These are phyloP conservation scores for Drosophila bunnanda DNA, from an alignment of 2,888 invertebrate species.

Conservation along the genomic window DNA sequence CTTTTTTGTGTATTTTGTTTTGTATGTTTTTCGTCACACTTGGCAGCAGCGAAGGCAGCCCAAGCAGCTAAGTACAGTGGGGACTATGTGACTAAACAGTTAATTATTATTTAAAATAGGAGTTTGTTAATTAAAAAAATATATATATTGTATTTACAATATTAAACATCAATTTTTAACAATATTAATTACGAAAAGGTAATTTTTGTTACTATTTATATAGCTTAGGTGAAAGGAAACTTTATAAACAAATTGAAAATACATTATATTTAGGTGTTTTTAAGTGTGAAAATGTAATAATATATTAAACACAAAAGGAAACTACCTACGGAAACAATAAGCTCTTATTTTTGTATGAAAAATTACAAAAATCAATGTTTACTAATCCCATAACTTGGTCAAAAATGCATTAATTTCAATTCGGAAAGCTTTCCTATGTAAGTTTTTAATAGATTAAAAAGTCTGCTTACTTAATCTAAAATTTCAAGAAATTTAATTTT, in stretches of 20 bases:
- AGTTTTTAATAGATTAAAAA: no score
- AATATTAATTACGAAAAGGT: not conserved
- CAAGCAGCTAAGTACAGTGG: conserved; percentile 32
- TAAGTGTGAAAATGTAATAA: not conserved
- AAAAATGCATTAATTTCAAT: no score
- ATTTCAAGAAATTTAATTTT: no score
- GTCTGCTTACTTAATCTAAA: no score
- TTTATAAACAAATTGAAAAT: rapidly evolving
- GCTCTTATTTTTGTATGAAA: no score
- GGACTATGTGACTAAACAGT: not conserved
- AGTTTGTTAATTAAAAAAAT: not conserved
- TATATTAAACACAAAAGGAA: no score
- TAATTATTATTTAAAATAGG: not conserved
- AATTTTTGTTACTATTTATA: not conserved
- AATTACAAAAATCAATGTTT: no score
- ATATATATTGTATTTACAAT: not conserved
- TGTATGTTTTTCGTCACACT: conserved; percentile 79
- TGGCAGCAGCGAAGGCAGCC: conserved; percentile 65
- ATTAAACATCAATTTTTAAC: not conserved
- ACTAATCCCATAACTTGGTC: no score
- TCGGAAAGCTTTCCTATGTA: no score
- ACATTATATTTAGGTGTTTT: not conserved
- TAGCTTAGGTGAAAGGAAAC: not conserved
- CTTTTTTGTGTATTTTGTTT: conserved; percentile 75
- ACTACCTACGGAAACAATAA: no score